A percentile compares a stretch with the other conserved stretches of the same genome.
These are phyloP conservation scores for Apotomis capreana DNA, from an alignment of 2,888 invertebrate species.

Conservation along the genomic window DNA sequence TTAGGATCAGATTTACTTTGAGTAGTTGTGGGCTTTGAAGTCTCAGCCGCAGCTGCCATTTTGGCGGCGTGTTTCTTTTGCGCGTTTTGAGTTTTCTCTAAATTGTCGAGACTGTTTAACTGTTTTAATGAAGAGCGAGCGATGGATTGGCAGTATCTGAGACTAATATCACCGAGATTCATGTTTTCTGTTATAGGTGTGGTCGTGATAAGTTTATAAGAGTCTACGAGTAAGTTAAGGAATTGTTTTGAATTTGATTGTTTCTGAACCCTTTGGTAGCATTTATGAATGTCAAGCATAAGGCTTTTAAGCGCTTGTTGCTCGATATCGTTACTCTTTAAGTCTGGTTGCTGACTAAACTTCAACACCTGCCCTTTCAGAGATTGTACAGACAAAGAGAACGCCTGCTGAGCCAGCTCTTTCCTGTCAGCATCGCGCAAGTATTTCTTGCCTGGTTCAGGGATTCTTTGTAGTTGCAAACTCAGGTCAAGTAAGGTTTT, in stretches of 20 bases:
- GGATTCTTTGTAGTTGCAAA: constrained; percentile 89
- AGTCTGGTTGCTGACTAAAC: constrained; percentile 75
- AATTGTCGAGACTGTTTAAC: constrained; percentile 70
- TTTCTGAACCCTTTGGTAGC: constrained; percentile 87
- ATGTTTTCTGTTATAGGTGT: constrained; percentile 84
- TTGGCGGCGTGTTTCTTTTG: constrained; percentile 70
- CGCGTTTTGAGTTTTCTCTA: constrained; percentile 68
- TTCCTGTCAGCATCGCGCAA: constrained; percentile 93
- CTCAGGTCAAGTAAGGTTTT: constrained; percentile 91
- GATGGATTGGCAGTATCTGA: constrained; percentile 87
- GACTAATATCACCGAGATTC: constrained; percentile 86
- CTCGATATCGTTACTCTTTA: constrained; percentile 75
- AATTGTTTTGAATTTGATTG: constrained; percentile 84
- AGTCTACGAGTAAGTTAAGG: constrained; percentile 86
- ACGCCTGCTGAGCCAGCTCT: constrained; percentile 90
- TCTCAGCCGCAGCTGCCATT: constrained; percentile 51
- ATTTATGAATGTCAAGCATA: constrained; percentile 85
- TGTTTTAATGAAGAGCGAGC: constrained; percentile 82
- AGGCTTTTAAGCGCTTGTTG: constrained; percentile 78
- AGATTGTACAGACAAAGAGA: constrained; percentile 88
- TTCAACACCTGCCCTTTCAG: constrained; percentile 85
- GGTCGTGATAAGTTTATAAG: constrained; percentile 86
- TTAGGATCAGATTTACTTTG: constrained; percentile 59
- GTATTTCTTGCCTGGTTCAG: constrained; percentile 95
- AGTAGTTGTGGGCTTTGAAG: constrained; percentile 48